phyloP scores from a whole-genome alignment of 2,797 vertebrate genomes.

The Chelidonichthys spinosus region DNA sequence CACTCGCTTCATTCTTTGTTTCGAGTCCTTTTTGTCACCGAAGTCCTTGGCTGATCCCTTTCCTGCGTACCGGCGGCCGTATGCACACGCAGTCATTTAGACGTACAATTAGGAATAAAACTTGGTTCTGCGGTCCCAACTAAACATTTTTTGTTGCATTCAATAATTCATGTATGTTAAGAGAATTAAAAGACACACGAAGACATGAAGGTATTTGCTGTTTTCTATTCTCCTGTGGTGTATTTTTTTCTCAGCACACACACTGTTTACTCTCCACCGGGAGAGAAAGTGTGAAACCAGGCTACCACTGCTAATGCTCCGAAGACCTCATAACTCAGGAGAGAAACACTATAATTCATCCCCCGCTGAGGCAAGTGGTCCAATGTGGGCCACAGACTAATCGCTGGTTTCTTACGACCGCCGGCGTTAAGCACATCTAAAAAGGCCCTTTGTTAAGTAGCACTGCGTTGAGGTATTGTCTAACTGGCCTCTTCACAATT shows the following conservation, averaged over 20 bases:
- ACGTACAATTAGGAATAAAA: not conserved
- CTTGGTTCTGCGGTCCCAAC: not conserved
- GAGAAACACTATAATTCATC: slow-evolving; percentile 49
- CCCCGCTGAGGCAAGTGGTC: slow-evolving; percentile 37
- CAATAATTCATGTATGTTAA: not conserved
- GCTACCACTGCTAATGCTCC: slow-evolving; percentile 22
- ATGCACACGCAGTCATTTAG: not conserved
- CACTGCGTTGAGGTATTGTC: slow-evolving; percentile 39
- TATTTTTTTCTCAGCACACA: slow-evolving; percentile 1
- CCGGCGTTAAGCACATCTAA: slow-evolving; percentile 41
- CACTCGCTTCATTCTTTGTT: slow-evolving; percentile 5
- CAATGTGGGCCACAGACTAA: slow-evolving; percentile 47
- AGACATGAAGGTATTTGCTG: not conserved
- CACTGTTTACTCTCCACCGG: slow-evolving; percentile 16
- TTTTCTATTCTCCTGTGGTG: too few relatives aligned
- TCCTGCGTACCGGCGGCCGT: not conserved
- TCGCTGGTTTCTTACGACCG: slow-evolving; percentile 41
- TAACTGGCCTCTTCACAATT: slow-evolving; percentile 39
- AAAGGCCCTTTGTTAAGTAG: slow-evolving; percentile 46
- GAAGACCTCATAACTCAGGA: slow-evolving; percentile 58
- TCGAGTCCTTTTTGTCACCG: not conserved
- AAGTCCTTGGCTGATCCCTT: too few relatives aligned
- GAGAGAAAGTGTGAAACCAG: slow-evolving; percentile 13
- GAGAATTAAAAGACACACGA: not conserved
- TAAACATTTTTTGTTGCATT: not conserved